Percentiles rank a stretch among this genome's conserved stretches.
Evolutionary conservation across 2,888 invertebrate genomes (phyloP).

Genomic region (Trachelus troglodyta): DNA sequence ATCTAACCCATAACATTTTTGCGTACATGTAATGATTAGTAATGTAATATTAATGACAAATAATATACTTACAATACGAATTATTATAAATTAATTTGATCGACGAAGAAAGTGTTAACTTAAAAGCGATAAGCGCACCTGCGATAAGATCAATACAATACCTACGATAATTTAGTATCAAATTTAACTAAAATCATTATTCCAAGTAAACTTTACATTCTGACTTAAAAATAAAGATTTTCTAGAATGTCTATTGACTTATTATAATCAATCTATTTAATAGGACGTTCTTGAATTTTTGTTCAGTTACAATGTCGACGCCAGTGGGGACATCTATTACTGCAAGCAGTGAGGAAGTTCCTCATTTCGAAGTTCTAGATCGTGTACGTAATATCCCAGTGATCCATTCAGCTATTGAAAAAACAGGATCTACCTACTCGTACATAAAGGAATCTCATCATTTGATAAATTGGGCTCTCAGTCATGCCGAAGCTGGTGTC

Average conservation of each 20-base stretch:
- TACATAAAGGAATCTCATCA: slow-evolving; percentile 68
- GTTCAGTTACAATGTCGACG: slow-evolving; percentile 26
- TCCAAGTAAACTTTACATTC: too few species aligned
- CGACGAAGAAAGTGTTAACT: too few species aligned
- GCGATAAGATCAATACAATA: too few species aligned
- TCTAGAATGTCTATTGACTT: not conserved
- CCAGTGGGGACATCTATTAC: slow-evolving; percentile 20
- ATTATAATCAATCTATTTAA: not conserved
- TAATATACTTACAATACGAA: not conserved
- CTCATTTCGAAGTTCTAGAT: slow-evolving; percentile 59
- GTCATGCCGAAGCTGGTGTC: slow-evolving; percentile 70
- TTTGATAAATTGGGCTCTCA: slow-evolving; percentile 70
- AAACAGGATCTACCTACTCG: slow-evolving; percentile 59
- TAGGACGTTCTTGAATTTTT: not conserved
- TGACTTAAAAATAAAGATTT: too few species aligned
- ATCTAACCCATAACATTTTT: not conserved
- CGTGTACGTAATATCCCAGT: slow-evolving; percentile 59
- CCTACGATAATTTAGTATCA: too few species aligned
- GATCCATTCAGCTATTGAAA: slow-evolving; percentile 59
- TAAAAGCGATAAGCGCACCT: too few species aligned
- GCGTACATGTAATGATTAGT: not conserved
- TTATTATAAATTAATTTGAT: not conserved
- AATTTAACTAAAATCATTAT: too few species aligned
- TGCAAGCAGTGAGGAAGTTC: slow-evolving; percentile 25
- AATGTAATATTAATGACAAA: not conserved